Evolutionary conservation across 2,113 vertebrate species (phyloP).

Genomic region (Henicopernis longicauda): DNA sequence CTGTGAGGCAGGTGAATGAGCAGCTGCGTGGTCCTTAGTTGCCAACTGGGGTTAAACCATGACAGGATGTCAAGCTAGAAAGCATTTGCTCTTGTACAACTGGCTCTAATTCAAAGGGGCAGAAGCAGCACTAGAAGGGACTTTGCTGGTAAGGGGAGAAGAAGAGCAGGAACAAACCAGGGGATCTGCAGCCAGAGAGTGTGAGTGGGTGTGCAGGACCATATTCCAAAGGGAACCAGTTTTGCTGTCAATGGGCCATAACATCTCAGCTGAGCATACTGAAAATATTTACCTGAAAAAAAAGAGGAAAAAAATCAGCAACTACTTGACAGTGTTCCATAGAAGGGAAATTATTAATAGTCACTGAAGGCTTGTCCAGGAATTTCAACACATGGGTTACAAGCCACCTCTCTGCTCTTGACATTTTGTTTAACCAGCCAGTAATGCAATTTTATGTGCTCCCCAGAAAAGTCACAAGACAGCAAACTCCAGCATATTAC

Average conservation of each 20-base stretch:
- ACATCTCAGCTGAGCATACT: background rate
- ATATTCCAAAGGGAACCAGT: background rate
- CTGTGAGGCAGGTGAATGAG: too few species aligned
- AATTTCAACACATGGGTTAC: background rate
- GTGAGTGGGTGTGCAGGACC: background rate
- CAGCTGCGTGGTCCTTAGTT: too few species aligned
- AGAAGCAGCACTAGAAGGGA: background rate
- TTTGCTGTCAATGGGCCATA: background rate
- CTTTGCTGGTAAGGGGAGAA: background rate
- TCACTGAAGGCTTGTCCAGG: background rate
- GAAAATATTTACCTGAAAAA: background rate
- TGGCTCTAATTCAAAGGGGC: background rate
- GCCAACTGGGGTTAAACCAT: too few species aligned
- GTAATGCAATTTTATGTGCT: background rate
- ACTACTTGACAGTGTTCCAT: background rate
- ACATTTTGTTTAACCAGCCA: background rate
- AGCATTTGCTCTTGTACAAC: background rate
- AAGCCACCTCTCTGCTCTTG: background rate
- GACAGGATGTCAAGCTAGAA: background rate
- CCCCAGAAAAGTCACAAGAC: background rate
- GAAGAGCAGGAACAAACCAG: background rate
- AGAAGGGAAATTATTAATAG: background rate
- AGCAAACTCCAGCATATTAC: background rate
- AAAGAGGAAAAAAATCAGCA: background rate
- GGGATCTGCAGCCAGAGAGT: background rate